These are phyloP conservation scores for Gymnorhina tibicen DNA, from an alignment of 2,113 vertebrate species.

Conservation along the genomic window DNA sequence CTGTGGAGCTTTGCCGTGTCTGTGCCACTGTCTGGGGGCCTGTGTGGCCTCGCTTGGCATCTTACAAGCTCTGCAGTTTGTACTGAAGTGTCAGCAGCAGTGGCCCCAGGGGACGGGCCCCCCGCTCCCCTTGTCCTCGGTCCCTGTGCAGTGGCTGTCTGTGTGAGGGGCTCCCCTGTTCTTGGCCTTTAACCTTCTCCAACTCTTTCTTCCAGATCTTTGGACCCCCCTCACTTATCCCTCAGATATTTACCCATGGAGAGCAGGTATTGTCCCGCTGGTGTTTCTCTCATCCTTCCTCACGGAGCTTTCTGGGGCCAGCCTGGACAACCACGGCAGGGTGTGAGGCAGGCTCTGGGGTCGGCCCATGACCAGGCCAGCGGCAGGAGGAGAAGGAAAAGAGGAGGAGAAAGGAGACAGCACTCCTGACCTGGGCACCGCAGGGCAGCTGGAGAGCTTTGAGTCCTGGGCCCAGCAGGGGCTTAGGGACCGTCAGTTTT, in stretches of 20 bases:
- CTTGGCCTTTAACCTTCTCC: conserved; percentile 66
- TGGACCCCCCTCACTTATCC: conserved; percentile 79
- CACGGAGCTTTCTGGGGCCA: not conserved
- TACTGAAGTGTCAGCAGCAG: not conserved
- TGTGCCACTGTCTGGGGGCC: not conserved
- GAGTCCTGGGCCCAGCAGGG: not conserved
- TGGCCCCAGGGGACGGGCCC: not conserved
- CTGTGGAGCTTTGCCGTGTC: conserved; percentile 5
- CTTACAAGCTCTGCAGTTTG: not conserved
- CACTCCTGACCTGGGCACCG: not conserved
- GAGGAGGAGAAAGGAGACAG: not conserved
- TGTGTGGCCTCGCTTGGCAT: not conserved
- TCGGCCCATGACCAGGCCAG: not conserved
- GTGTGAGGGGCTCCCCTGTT: conserved; percentile 17
- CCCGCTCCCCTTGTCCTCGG: not conserved
- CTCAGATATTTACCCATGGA: conserved; percentile 79
- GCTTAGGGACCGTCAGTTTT: not conserved
- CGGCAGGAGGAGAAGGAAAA: not conserved
- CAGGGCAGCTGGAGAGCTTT: not conserved
- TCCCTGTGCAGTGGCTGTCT: conserved; percentile 45
- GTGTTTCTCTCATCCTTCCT: conserved; percentile 9
- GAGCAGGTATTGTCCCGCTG: conserved; percentile 77
- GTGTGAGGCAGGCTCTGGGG: not conserved
- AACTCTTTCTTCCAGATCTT: conserved; percentile 81
- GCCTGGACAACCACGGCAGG: not conserved